Percentiles rank a stretch among this genome's conserved stretches.
Conservation (phyloP, 2,797 vertebrate genomes). For the Carcharodon carcharias region DNA sequence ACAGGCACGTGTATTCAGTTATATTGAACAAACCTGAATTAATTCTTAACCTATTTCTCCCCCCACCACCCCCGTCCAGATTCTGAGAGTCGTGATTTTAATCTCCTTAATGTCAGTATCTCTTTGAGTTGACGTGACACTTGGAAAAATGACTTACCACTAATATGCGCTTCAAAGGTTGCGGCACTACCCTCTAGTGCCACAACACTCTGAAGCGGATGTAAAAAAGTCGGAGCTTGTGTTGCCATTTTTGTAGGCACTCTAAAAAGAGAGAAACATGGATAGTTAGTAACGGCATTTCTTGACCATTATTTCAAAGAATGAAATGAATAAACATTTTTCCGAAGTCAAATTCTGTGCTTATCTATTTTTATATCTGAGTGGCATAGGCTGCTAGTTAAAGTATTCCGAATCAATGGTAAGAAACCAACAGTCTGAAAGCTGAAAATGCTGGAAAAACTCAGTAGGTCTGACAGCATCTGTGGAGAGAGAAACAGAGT, state of each 20-base stretch:
- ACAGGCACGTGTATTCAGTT: neutral
- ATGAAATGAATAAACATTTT: neutral
- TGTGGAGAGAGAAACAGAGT: no score
- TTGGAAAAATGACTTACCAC: slow-evolving; percentile 69
- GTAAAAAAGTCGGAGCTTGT: slow-evolving; percentile 89
- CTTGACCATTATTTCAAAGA: neutral
- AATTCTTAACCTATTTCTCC: neutral
- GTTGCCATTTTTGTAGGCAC: slow-evolving; percentile 84
- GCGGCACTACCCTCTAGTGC: slow-evolving; percentile 98
- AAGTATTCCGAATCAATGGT: neutral
- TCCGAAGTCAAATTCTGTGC: neutral
- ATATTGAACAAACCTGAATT: neutral
- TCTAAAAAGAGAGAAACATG: slow-evolving; percentile 57
- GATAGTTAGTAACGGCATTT: neutral
- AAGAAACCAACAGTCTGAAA: neutral
- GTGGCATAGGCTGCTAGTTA: neutral
- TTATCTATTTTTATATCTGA: neutral
- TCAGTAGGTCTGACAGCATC: no score
- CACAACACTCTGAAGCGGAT: slow-evolving; percentile 94
- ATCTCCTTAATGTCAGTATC: neutral
- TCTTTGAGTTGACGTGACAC: neutral
- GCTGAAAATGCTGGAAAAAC: no score
- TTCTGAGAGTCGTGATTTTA: neutral
- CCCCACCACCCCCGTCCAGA: neutral
- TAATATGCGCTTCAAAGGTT: slow-evolving; percentile 94